Conservation (phyloP, 2,113 vertebrate genomes). For the Cacatua alba region DNA sequence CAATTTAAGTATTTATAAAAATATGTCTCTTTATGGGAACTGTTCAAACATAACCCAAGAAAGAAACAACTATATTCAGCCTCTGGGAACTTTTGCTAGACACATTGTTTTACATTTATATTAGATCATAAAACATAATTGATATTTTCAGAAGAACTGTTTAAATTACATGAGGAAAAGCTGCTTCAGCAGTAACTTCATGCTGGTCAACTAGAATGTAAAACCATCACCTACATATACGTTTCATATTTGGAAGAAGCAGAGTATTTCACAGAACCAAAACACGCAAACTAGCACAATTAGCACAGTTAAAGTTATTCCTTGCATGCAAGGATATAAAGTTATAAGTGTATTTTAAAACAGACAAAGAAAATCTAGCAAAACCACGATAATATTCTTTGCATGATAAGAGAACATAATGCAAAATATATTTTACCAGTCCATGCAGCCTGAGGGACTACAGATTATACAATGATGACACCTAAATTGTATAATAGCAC, state of each 20-base stretch:
- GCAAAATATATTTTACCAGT: neutral
- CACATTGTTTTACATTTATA: slow-evolving; percentile 38
- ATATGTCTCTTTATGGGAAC: neutral
- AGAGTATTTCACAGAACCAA: neutral
- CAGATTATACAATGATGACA: neutral
- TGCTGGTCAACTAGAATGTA: neutral
- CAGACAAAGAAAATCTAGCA: neutral
- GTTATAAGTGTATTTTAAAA: neutral
- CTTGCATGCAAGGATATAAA: neutral
- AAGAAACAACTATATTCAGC: slow-evolving; percentile 28
- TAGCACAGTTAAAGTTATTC: neutral
- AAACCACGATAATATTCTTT: neutral
- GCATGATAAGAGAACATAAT: neutral
- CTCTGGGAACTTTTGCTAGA: slow-evolving; percentile 38
- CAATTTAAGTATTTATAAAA: slow-evolving; percentile 23
- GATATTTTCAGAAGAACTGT: slow-evolving; percentile 19
- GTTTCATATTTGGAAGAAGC: neutral
- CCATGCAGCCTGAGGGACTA: neutral
- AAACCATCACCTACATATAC: neutral
- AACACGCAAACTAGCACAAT: neutral
- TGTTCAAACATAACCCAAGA: slow-evolving; percentile 27
- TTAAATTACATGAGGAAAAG: slow-evolving; percentile 19
- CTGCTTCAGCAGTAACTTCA: neutral
- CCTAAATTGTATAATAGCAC: slow-evolving; percentile 40
- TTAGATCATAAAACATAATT: slow-evolving; percentile 41